Evolutionary conservation across 2,113 vertebrate species (phyloP).

Genomic region (Scomber japonicus): DNA sequence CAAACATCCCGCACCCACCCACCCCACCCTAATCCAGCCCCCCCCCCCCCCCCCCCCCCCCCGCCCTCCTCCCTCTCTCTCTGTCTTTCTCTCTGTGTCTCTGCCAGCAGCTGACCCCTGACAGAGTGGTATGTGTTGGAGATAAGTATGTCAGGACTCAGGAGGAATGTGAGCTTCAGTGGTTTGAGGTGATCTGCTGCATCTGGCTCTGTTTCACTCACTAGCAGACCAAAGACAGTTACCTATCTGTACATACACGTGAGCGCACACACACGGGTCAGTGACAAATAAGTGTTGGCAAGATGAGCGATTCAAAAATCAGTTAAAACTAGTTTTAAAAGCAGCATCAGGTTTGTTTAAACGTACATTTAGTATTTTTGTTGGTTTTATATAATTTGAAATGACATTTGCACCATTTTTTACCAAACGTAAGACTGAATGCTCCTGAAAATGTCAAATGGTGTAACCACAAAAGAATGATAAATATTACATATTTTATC

Average conservation of each 20-base stretch:
- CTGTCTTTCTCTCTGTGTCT: constrained; percentile 22
- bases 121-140: constrained; percentile 74
- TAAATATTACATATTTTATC: too few relatives aligned
- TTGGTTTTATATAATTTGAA: too few relatives aligned
- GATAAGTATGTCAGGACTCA: constrained; percentile 76
- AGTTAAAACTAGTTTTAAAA: too few relatives aligned
- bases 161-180: constrained; percentile 67
- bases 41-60: background rate
- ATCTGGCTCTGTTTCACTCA: constrained; percentile 47
- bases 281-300: too few relatives aligned
- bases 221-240: background rate
- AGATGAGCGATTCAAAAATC: too few relatives aligned
- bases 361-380: too few relatives aligned
- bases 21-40: background rate
- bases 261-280: background rate
- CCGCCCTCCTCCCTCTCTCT: background rate
- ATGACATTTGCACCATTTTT: too few relatives aligned
- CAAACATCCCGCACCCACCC: background rate
- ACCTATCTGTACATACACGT: background rate
- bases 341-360: too few relatives aligned
- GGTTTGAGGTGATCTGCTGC: constrained; percentile 55
- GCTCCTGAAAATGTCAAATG: too few relatives aligned
- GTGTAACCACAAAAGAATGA: too few relatives aligned
- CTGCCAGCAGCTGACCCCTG: constrained; percentile 73
- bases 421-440: too few relatives aligned